Percentiles rank a stretch among this genome's conserved stretches.
Conservation (phyloP, 2,797 vertebrate species). For the Macropodus opercularis region DNA sequence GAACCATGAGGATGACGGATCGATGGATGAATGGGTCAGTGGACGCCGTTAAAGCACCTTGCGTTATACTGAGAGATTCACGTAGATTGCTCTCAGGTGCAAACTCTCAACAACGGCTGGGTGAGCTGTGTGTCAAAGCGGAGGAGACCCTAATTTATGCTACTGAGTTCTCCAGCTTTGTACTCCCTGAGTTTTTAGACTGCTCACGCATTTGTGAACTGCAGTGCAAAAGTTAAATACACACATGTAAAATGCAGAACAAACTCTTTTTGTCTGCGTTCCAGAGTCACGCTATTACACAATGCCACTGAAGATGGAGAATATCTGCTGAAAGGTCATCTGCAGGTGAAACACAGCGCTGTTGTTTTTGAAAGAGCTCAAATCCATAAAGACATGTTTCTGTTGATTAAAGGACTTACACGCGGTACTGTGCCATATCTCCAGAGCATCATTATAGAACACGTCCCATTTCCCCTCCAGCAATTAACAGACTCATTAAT, state of each 20-base stretch:
- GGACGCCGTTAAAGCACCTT: no score
- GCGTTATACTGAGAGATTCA: no score
- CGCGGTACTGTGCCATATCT: conserved; percentile 1
- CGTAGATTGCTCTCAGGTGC: no score
- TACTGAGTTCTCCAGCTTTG: no score
- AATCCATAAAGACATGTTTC: conserved; percentile 11
- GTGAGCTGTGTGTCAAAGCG: no score
- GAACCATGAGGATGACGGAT: no score
- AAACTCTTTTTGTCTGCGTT: conserved; percentile 8
- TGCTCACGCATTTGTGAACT: not conserved
- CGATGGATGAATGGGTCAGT: no score
- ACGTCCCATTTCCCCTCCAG: conserved; percentile 25
- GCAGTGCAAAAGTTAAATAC: conserved; percentile 1
- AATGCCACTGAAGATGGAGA: conserved; percentile 4
- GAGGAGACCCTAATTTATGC: no score
- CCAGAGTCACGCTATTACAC: conserved; percentile 17
- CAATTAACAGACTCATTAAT: conserved; percentile 66
- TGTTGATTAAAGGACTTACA: not conserved
- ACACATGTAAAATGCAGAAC: conserved; percentile 2
- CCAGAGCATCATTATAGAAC: conserved; percentile 28
- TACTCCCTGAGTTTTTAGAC: no score
- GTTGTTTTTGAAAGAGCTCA: conserved; percentile 18
- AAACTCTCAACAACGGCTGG: no score
- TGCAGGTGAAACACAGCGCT: not conserved
- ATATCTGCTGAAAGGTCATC: not conserved